phyloP scores from a whole-genome alignment of 37 sponge, comb jelly and placozoan genomes.

The Eunapius fragilis region DNA sequence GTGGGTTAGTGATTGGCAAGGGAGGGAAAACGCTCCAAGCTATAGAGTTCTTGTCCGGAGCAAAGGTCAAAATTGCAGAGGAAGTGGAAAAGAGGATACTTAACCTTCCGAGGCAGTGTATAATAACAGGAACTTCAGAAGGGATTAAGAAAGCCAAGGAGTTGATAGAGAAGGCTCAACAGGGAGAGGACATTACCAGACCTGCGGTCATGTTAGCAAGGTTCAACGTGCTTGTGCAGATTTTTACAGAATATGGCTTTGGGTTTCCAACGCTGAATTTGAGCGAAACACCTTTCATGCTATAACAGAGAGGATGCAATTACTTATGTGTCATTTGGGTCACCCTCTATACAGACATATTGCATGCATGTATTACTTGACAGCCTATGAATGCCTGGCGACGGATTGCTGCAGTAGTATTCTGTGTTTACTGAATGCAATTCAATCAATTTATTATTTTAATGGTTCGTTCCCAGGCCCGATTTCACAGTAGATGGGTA shows the following conservation, averaged over 20 bases:
- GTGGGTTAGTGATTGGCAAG: background rate
- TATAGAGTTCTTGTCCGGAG: background rate
- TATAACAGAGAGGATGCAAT: too few species aligned
- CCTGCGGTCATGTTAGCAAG: background rate
- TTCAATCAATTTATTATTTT: too few species aligned
- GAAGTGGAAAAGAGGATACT: background rate
- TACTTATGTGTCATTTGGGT: too few species aligned
- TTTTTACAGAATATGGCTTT: background rate
- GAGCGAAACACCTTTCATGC: too few species aligned
- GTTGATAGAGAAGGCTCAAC: background rate
- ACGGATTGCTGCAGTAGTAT: too few species aligned
- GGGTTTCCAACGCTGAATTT: background rate
- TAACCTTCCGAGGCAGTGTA: background rate
- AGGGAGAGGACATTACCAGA: background rate
- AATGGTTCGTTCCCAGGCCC: too few species aligned
- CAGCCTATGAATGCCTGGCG: too few species aligned
- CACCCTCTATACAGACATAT: too few species aligned
- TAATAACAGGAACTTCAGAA: background rate
- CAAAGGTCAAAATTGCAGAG: background rate
- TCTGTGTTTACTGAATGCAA: too few species aligned
- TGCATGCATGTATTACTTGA: too few species aligned
- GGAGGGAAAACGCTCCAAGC: background rate
- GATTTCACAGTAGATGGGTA: too few species aligned
- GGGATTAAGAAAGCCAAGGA: background rate
- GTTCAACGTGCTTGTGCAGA: background rate